Percentiles rank a stretch among this genome's conserved stretches.
Conservation (phyloP, 2,113 vertebrate genomes). For the Accipiter cooperii region DNA sequence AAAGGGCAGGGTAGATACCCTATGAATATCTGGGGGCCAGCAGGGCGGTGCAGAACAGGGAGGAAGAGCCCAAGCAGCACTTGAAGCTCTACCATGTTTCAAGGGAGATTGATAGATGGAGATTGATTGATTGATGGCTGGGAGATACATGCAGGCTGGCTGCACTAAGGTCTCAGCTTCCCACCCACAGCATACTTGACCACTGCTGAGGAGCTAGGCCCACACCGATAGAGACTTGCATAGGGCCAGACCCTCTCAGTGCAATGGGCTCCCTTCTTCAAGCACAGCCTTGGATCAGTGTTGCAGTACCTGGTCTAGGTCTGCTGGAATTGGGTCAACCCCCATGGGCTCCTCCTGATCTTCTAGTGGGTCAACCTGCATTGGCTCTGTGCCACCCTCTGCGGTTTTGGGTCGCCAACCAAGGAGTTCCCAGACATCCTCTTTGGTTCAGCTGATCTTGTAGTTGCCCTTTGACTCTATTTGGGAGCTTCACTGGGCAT, state of each 20-base stretch:
- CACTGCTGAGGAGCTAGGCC: background rate
- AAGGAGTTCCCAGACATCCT: background rate
- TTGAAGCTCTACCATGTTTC: background rate
- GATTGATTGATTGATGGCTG: background rate
- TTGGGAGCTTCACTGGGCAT: background rate
- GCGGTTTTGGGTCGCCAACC: background rate
- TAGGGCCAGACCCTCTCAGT: background rate
- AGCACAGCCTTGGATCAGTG: background rate
- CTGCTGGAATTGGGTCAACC: background rate
- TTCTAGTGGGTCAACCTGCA: background rate
- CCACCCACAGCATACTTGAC: background rate
- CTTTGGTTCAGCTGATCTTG: background rate
- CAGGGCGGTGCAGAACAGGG: background rate
- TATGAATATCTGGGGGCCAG: background rate
- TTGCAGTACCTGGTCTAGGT: background rate
- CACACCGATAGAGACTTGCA: background rate
- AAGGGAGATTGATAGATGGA: background rate
- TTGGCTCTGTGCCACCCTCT: background rate
- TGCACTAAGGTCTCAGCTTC: background rate
- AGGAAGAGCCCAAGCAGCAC: background rate
- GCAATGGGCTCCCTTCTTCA: background rate
- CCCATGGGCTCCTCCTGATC: background rate
- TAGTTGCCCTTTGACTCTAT: background rate
- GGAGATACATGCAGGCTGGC: background rate
- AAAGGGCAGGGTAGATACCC: background rate